Evolutionary conservation across 2,797 vertebrate genomes (phyloP), one percentile per base, ranked within the genome.

Genomic region (Gallinago solitaria): DNA sequence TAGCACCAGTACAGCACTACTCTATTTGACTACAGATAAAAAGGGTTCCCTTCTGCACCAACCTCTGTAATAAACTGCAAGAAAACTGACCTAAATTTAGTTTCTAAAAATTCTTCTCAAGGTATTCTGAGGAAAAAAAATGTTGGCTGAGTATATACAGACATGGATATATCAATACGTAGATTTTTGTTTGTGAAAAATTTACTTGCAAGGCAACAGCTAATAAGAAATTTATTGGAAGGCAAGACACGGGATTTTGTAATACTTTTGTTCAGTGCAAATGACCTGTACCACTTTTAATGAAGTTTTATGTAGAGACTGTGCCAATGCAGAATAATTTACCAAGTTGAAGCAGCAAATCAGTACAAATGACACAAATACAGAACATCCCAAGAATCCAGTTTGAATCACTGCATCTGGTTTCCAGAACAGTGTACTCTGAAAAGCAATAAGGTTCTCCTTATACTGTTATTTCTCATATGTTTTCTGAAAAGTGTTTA

Each of bases 101-200:
- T 89, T 94, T 94, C 74, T 80, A 83, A 97, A 96, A 82, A 91
- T 84, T 89, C 51, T 53, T 60, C 35, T 45, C 74, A 70, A 82
- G 43, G 71, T 84, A 59, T 95, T 94, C 67, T 88, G 69, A 94
- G 61, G 61, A 27, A 65, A 75, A 75, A 75, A 37, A 90, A 54
- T 45, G 43, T 64, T 91, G 85, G 23, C 35, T 78, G 67, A 82
- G 12, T 41, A 32, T 69, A n/a, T 54, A 41, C 17, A 86, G 50
- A 47, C 20, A 56, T 10, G 39, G 21, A 32, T 45, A 51, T 76
- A 70, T n/a, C 2, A 3, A 63, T 18, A 59, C 0, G 0, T 11
- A 77, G 68, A 8, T 17, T 51, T 48, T 86, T 93, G 27, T 33
- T 37, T 3, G 3, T 85, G 81, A 16, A 92, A 20, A 92, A 76